phyloP scores from a whole-genome alignment of 92 coral and sea anemone genomes.

The Siderastrea siderea region DNA sequence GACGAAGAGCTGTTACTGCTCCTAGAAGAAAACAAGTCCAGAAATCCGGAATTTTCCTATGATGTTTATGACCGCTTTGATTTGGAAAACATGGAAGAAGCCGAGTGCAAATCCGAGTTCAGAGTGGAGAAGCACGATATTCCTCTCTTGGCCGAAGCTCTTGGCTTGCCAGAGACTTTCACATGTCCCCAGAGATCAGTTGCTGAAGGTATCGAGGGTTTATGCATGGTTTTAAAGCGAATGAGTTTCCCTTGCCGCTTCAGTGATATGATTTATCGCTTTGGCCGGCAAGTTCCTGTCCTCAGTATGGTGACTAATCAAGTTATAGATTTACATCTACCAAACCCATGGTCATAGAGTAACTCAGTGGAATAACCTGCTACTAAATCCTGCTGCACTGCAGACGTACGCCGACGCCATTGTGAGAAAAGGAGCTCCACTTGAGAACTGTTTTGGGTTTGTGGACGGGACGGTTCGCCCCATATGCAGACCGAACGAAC shows the following conservation, averaged over 20 bases:
- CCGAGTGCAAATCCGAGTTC: conserved; percentile 62
- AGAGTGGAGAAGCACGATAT: conserved; percentile 56
- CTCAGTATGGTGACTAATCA: conserved; percentile 46
- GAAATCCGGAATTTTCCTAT: too few relatives aligned
- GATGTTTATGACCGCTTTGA: too few relatives aligned
- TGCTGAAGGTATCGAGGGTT: conserved; percentile 50
- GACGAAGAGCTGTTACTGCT: conserved; percentile 6
- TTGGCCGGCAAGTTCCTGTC: conserved; percentile 57
- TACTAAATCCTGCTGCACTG: conserved; percentile 49
- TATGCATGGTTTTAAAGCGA: conserved; percentile 60
- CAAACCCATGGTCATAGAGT: conserved; percentile 53
- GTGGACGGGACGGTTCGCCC: too few relatives aligned
- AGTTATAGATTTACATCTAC: conserved; percentile 39
- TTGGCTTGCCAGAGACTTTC: conserved; percentile 58
- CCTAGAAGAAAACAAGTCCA: conserved; percentile 3
- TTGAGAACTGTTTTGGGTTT: conserved; percentile 46
- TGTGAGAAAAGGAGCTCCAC: conserved; percentile 44
- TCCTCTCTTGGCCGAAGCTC: conserved; percentile 55
- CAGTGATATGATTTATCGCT: conserved; percentile 63
- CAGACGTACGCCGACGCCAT: conserved; percentile 59
- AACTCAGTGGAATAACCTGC: conserved; percentile 54
- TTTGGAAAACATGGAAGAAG: conserved; percentile 37
- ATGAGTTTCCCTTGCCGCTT: conserved; percentile 64
- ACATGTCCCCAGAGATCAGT: conserved; percentile 55
- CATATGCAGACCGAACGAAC: too few relatives aligned